Base-by-base conservation (phyloP, 2,113 vertebrate genomes). In the Thinocorus orbignyianus region DNA sequence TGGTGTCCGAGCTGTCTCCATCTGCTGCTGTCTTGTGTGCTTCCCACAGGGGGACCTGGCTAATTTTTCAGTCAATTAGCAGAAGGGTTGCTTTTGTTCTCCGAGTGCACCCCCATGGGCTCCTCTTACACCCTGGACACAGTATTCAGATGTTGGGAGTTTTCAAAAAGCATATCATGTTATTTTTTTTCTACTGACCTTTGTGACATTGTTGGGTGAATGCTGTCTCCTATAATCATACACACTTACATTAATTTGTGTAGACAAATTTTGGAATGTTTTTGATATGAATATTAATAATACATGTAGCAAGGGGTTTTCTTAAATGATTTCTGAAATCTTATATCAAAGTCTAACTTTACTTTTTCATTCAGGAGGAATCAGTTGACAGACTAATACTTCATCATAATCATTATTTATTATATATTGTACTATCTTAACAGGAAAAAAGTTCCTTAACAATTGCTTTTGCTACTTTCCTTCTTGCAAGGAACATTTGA, bases 51-150 rank as follows among this genome's bases (percentile, higher is more conserved):
- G 98, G 95, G 97, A 94, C 97, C 97, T 94, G 98, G 99, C 98
- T 99, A 99, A 99, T 99, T 99, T 99, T 99, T 99, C 99, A 99
- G 99, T 99, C 99, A 99, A 99, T 99, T 99, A 99, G 99, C 98
- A 99, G 99, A 99, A 99, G 99, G 99, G 98, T 98, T 96, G 98
- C 99, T 99, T 99, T 99, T 99, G 99, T 99, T 99, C 98, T 98
- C 97, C 97, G 93, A 73, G 96, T 81, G 69, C 95, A 93, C 97
- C 99, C 98, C 98, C 98, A 97, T 97, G 98, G 98, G 98, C 98
- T 98, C 98, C 95, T 95, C 98, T 98, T 98, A 98, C 97, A 97
- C 97, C 93, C 88, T 93, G 92, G 96, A 97, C 96, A 77, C 51
- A 90, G 97, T 84, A 95, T 97, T 98, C 97, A 98, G 98, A 99